Evolutionary conservation across 2,113 vertebrate genomes (phyloP), one percentile per base, ranked within the genome.

Genomic region (Nesogale talazaci): DNA sequence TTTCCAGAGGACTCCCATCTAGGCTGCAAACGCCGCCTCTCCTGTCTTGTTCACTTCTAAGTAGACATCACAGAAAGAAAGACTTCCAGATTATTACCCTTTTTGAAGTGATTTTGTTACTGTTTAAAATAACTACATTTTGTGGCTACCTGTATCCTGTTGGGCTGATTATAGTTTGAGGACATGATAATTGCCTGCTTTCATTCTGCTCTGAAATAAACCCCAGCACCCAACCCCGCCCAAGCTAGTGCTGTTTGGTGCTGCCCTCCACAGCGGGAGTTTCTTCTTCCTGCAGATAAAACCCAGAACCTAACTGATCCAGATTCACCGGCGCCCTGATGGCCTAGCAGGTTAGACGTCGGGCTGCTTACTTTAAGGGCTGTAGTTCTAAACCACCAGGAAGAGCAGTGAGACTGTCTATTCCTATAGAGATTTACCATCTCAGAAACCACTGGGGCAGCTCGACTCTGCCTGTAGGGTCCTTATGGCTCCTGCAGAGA

Each of bases 171-270:
- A 75, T 1, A 97, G 93, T 9, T 91, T 88, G 95, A 86, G 92
- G 96, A 96, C 75, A 57, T 77, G 81, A 81, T 94, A 95, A 94
- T 70, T 95, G 80, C 80, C 92, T 89, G 92, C 92, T 97, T 97
- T 85, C 92, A 65, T 95, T 57, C 0, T 0, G 91, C 90, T 96
- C 96, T 95, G 93, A 97, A 97, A 97, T 96, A 94, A 97, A 90
- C 65, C 89, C 1, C 8, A 91, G 75, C 29, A 2, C 11, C 25
- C 6, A 88, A 95, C 72, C 92, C 92, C 88, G 27, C 38, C 93
- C 70, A 61, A 72, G 92, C 12, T 20, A 52, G 22, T 25, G 70
- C 42, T 80, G 34, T n/a, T n/a, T 11, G 0, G n/a, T 69, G 52
- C 86, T 92, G 83, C 83, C 59, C 2, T 86, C 84, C 91, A 81